Conservation (phyloP, 2,888 invertebrate genomes). For the Callimorpha dominula region DNA sequence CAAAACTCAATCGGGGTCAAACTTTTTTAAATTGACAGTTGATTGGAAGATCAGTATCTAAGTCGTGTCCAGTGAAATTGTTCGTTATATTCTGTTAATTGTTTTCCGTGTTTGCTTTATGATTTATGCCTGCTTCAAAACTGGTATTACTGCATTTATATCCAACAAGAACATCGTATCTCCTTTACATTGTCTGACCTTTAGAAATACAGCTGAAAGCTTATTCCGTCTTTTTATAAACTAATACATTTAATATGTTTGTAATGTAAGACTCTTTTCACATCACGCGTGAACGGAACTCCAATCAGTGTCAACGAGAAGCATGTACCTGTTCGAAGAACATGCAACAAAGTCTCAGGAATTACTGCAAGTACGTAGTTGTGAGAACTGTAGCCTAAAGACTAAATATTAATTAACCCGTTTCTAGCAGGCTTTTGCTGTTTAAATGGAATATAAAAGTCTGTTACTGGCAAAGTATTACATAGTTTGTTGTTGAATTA, state of each 20-base stretch:
- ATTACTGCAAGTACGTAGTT: slow-evolving; percentile 41
- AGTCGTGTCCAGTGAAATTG: slow-evolving; percentile 53
- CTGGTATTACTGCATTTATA: slow-evolving; percentile 39
- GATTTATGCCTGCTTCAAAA: slow-evolving; percentile 51
- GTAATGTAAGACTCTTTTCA: slow-evolving; percentile 36
- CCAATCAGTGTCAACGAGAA: slow-evolving; percentile 47
- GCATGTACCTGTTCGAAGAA: slow-evolving; percentile 32
- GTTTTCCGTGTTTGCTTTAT: slow-evolving; percentile 59
- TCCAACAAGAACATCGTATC: slow-evolving; percentile 39
- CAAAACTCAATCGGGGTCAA: slow-evolving; percentile 46
- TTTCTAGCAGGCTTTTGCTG: slow-evolving; percentile 15
- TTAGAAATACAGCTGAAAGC: slow-evolving; percentile 11
- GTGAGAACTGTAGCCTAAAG: slow-evolving; percentile 42
- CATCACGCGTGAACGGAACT: slow-evolving; percentile 39
- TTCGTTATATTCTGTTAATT: slow-evolving; percentile 62
- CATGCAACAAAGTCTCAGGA: slow-evolving; percentile 41
- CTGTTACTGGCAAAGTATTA: slow-evolving; percentile 24
- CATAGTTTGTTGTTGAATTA: slow-evolving; percentile 32
- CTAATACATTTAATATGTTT: slow-evolving; percentile 32
- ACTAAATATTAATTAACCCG: slow-evolving; percentile 36
- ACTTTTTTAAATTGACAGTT: slow-evolving; percentile 58
- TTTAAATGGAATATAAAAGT: slow-evolving; percentile 12
- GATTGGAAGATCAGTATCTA: slow-evolving; percentile 69
- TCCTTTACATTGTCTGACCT: slow-evolving; percentile 42
- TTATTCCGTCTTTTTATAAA: slow-evolving; percentile 26